A percentile compares a stretch with the other conserved stretches of the same genome.
These are phyloP conservation scores for Drosophila sordidula DNA, from an alignment of 2,888 invertebrate species.

Conservation along the genomic window DNA sequence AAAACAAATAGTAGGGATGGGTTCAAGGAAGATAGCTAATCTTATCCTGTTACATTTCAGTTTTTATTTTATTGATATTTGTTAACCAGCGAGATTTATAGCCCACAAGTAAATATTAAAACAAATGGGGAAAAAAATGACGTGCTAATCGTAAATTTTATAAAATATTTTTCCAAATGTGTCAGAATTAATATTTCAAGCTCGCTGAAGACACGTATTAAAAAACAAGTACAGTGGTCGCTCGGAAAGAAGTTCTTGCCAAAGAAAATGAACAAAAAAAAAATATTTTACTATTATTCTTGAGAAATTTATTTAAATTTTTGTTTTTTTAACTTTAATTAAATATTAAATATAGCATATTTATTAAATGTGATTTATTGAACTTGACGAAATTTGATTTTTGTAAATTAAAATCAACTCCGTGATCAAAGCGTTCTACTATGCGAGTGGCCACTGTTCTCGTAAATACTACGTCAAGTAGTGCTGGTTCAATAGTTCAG, in stretches of 20 bases:
- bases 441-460: constrained; percentile 7
- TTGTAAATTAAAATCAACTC: background rate
- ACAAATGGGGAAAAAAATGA: background rate
- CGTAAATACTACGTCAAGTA: constrained; percentile 4
- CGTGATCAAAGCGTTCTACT: background rate
- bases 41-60: background rate
- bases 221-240: background rate
- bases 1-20: constrained; percentile 1
- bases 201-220: background rate
- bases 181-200: constrained; percentile 4
- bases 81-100: too few relatives aligned
- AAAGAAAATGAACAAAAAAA: too few relatives aligned
- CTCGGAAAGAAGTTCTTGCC: background rate
- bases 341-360: too few relatives aligned
- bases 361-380: too few relatives aligned
- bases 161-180: constrained; percentile 2
- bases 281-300: too few relatives aligned
- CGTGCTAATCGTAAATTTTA: background rate
- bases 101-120: constrained; percentile 6
- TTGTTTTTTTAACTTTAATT: too few relatives aligned
- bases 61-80: too few relatives aligned
- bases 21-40: background rate
- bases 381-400: background rate
- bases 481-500: constrained; percentile 59
- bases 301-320: too few relatives aligned